Evolutionary conservation across 2,797 vertebrate species (phyloP).

Genomic region (Epinephelus malabaricus): DNA sequence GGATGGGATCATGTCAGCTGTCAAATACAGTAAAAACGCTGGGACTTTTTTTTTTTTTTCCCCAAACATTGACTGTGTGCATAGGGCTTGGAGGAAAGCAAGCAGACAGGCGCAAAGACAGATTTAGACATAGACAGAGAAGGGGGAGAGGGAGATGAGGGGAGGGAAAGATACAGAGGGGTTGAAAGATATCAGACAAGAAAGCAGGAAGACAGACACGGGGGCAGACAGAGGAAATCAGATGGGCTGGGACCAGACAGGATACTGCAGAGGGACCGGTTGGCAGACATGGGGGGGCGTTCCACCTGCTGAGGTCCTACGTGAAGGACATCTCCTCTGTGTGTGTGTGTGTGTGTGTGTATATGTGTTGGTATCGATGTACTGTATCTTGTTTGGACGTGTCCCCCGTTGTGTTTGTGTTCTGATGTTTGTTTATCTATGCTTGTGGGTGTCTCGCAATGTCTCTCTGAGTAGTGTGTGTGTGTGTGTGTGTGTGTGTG

Average conservation of each 20-base stretch:
- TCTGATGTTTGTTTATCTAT: conserved; percentile 66
- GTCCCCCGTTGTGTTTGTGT: conserved; percentile 48
- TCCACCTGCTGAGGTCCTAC: conserved; percentile 69
- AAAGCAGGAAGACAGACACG: conserved; percentile 44
- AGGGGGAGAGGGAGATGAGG: conserved; percentile 23
- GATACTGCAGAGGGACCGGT: conserved; percentile 42
- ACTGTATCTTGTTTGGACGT: conserved; percentile 55
- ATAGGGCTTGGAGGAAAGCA: conserved; percentile 18
- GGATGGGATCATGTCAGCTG: conserved; percentile 31
- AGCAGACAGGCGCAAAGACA: conserved; percentile 32
- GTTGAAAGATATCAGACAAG: conserved; percentile 56
- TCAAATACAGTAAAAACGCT: conserved; percentile 16
- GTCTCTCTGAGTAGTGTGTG: conserved; percentile 25
- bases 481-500: conserved; percentile 18
- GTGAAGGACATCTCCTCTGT: conserved; percentile 65
- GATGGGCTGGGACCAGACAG: conserved; percentile 65
- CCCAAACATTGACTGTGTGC: conserved; percentile 27
- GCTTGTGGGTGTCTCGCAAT: conserved; percentile 41
- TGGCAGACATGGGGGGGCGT: conserved; percentile 37
- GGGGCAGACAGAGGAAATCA: conserved; percentile 59
- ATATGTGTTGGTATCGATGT: conserved; percentile 39
- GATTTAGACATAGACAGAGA: conserved; percentile 41
- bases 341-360: conserved; percentile 2
- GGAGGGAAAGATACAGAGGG: conserved; percentile 38
- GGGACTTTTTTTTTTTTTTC: conserved; percentile 3